Conservation (phyloP, 2,888 invertebrate genomes). For the Volucella zonaria region DNA sequence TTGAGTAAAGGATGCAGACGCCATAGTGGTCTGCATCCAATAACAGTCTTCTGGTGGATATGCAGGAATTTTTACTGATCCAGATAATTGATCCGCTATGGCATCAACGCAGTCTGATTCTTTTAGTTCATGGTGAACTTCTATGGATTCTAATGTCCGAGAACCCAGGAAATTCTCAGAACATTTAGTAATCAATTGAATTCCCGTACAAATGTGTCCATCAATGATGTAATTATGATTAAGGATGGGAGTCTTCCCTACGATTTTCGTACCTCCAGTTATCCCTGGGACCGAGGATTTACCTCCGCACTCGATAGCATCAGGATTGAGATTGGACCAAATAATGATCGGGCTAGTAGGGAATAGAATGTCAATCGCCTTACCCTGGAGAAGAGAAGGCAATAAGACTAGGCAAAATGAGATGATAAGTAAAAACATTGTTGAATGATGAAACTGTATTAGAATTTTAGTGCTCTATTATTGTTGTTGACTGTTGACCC, state of each 20-base stretch:
- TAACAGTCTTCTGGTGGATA: conserved; percentile 9
- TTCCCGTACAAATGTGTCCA: background rate
- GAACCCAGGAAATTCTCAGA: background rate
- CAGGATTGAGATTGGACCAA: background rate
- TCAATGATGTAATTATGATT: background rate
- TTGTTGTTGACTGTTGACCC: no score
- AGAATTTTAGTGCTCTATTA: no score
- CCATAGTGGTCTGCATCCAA: conserved; percentile 1
- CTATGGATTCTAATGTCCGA: background rate
- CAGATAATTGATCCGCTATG: background rate
- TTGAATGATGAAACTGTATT: no score
- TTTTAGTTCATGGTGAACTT: background rate
- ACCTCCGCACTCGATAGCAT: background rate
- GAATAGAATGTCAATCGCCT: no score
- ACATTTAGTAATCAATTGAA: background rate
- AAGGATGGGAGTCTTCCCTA: background rate
- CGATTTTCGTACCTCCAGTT: background rate
- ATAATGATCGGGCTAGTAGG: no score
- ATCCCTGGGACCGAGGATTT: background rate
- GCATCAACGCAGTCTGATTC: background rate
- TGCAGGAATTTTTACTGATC: no score
- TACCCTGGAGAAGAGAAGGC: no score
- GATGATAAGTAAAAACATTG: no score
- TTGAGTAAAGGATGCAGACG: background rate
- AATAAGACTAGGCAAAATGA: no score